These are phyloP conservation scores for Drosophila nikananu DNA, from an alignment of 1,140 invertebrate genomes.

Conservation along the genomic window DNA sequence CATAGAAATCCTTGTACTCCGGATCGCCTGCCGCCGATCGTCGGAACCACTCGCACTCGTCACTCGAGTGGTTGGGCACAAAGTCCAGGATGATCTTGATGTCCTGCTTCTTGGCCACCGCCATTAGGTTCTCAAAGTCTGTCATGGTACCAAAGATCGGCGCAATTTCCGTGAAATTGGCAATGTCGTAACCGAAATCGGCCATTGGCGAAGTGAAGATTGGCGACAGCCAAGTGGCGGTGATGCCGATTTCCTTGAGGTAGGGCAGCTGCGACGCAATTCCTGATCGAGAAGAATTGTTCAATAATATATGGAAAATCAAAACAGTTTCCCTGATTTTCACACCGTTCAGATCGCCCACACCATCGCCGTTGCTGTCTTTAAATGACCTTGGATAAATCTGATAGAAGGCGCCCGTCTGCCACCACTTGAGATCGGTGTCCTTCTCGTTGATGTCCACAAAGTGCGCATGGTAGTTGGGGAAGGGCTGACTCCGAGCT, in stretches of 20 bases:
- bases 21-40: conserved; percentile 87
- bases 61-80: conserved; percentile 93
- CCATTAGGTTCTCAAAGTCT: conserved; percentile 89
- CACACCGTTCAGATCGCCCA: conserved; percentile 91
- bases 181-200: conserved; percentile 90
- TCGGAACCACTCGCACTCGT: conserved; percentile 90
- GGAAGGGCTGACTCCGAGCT: conserved; percentile 49
- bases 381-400: conserved; percentile 91
- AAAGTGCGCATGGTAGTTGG: conserved; percentile 75
- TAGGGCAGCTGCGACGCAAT: conserved; percentile 88
- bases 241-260: conserved; percentile 88
- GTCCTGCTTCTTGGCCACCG: conserved; percentile 86
- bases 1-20: conserved; percentile 89
- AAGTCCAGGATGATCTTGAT: conserved; percentile 94
- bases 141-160: conserved; percentile 89
- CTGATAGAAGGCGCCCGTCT: conserved; percentile 89
- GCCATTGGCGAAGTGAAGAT: conserved; percentile 88
- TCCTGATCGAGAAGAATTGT: conserved; percentile 58
- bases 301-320: not conserved
- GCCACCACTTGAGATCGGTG: conserved; percentile 87
- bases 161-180: conserved; percentile 88
- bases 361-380: conserved; percentile 90
- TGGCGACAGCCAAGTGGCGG: conserved; percentile 89
- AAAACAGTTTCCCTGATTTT: not conserved
- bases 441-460: conserved; percentile 27